phyloP scores from a whole-genome alignment of 2,113 vertebrate species.

The Pachypanchax playfairii region DNA sequence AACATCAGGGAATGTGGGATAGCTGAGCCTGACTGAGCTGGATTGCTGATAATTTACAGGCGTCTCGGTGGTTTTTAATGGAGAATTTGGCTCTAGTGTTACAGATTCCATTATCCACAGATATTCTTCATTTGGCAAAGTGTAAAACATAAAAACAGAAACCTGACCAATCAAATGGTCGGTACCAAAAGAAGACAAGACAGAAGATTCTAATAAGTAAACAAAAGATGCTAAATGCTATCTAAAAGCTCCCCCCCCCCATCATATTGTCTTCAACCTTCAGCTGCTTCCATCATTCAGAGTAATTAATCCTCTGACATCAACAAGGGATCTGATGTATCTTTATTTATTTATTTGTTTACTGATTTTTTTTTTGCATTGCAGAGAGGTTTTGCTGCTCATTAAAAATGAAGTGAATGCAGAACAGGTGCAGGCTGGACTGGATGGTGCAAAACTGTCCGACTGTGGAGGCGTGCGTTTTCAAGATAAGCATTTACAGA shows the following conservation, averaged over 20 bases:
- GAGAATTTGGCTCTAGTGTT: constrained; percentile 65
- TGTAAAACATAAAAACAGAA: constrained; percentile 35
- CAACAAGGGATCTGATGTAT: constrained; percentile 50
- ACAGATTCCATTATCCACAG: constrained; percentile 65
- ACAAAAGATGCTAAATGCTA: no score
- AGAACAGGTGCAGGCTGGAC: constrained; percentile 69
- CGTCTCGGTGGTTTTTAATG: constrained; percentile 62
- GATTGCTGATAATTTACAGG: constrained; percentile 47
- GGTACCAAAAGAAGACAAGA: not conserved
- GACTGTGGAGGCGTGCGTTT: constrained; percentile 29
- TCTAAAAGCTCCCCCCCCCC: no score
- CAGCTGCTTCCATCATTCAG: constrained; percentile 18
- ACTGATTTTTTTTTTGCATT: constrained; percentile 40
- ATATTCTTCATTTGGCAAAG: constrained; percentile 49
- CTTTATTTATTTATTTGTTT: no score
- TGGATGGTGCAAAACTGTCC: constrained; percentile 37
- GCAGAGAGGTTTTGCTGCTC: constrained; percentile 58
- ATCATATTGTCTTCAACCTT: constrained; percentile 14
- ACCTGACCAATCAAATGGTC: constrained; percentile 27
- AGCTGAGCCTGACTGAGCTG: constrained; percentile 16
- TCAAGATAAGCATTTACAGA: constrained; percentile 40
- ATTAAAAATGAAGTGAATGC: constrained; percentile 70
- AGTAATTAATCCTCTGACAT: constrained; percentile 60
- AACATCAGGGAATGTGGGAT: constrained; percentile 39
- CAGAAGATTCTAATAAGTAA: no score